Evolutionary conservation across 1,140 invertebrate genomes (phyloP), one percentile per base, ranked within the genome.

Genomic region (Heliothis subflexa): DNA sequence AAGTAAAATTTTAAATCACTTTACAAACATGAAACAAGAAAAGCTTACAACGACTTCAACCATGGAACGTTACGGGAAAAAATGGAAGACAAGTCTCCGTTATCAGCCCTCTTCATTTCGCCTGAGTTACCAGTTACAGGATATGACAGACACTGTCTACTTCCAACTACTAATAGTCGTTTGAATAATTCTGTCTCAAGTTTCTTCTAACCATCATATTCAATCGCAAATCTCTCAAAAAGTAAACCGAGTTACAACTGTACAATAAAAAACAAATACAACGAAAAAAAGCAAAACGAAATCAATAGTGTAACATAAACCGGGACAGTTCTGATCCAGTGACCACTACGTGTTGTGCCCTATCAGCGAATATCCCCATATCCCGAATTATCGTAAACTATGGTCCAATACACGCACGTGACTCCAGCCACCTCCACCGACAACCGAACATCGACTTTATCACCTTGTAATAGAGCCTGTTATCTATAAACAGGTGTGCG

Each of bases 331-430:
- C 5, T n/a, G 16, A 28, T 47, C 33, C 33, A 40, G 13, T 74
- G 3, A 12, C 18, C 12, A 54, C 50, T 72, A 16, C 33, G 59
- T 13, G 28, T 62, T 16, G 16, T 40, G 25, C 68, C 52, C 64
- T 40, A 50, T 7, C 50, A 21, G 70, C 59, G 16, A 55, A 79
- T 79, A 71, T 79, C 47, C 71, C 57, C 66, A 80, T 79, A 71
- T 79, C 47, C 71, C 57, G 74, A 80, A 80, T 73, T 80, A 80
- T 77, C 79, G 79, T 77, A 80, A 80, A 77, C 79, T 77, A 77
- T 66, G 61, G 45, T 11, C 66, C 68, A 66, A 72, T 76, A 66
- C 66, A 49, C 54, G 71, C 70, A 80, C 79, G 79, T 80, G 79
- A 80, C 79, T 80, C 18, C 50, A 64, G 7, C 12, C 5, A 9